Percentiles rank a stretch among this genome's conserved stretches.
Conservation (phyloP, 2,797 vertebrate species). For the Thaleichthys pacificus region DNA sequence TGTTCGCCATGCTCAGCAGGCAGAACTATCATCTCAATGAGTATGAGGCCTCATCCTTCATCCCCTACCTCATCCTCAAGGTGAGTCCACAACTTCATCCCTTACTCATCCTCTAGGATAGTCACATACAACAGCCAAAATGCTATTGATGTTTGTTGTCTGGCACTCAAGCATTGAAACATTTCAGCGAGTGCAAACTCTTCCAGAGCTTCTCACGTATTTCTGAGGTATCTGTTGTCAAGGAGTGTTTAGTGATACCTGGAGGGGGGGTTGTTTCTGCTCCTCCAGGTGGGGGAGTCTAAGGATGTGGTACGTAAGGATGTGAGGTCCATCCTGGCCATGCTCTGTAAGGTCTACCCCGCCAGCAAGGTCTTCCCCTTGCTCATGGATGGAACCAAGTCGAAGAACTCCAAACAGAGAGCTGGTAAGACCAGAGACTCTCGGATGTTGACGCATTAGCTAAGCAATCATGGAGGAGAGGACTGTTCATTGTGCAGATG, state of each 20-base stretch:
- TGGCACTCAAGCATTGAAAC: too few relatives aligned
- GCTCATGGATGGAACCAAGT: constrained; percentile 97
- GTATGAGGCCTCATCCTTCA: constrained; percentile 92
- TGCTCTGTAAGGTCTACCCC: constrained; percentile 94
- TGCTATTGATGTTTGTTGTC: too few relatives aligned
- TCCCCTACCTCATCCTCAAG: constrained; percentile 95
- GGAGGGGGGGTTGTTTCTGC: neutral
- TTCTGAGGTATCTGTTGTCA: too few relatives aligned
- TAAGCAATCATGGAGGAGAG: neutral
- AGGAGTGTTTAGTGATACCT: too few relatives aligned
- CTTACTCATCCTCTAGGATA: neutral
- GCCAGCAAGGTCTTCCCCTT: constrained; percentile 96
- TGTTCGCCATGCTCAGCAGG: constrained; percentile 86
- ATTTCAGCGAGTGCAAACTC: too few relatives aligned
- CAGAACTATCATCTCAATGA: constrained; percentile 93
- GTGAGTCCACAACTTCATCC: constrained; percentile 57
- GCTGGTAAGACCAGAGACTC: constrained; percentile 73
- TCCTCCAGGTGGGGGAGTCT: constrained; percentile 88
- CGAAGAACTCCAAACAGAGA: constrained; percentile 98
- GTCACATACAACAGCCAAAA: neutral
- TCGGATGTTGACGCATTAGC: neutral
- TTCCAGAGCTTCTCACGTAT: too few relatives aligned
- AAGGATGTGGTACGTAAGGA: constrained; percentile 97
- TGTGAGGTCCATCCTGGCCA: constrained; percentile 88
- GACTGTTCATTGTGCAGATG: neutral